Base-by-base conservation (phyloP, 2,888 invertebrate species). In the Cyrtodaria siliqua region DNA sequence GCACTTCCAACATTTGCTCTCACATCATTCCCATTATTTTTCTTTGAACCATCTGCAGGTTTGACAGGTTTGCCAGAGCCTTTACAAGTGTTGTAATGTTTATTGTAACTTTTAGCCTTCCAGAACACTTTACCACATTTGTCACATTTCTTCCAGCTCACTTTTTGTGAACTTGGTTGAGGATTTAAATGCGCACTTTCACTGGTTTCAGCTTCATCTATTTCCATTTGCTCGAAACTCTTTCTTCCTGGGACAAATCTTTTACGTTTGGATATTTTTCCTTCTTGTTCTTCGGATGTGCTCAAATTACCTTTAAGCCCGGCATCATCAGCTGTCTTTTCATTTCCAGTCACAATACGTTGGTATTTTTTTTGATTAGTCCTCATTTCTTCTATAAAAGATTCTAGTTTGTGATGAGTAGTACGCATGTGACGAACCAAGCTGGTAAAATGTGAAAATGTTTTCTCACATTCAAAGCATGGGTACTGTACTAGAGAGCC, bases 391-490 rank as follows among this genome's bases (percentile, higher is more conserved):
- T 64, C 49, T 24, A 52, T 52, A 6, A 16, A 59, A 6, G 52
- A 8, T 18, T 66, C 70, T n/a, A 67, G 27, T 40, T 71, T 75
- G 4, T 61, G 55, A 62, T 79, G 71, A 3, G 60, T 38, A 42
- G 23, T 64, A 24, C 67, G 81, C 18, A 93, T 62, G 70, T 93
- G 93, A 26, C 92, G 72, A 0, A 87, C 90, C 1, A 92, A 86
- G 14, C 90, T 89, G 75, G 86, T 89, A 50, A 91, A 86, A 68
- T 91, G 88, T 26, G 96, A 94, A 92, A 97, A 97, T 53, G 95
- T 95, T 77, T 95, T 95, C n/a, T 95, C 93, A 89, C 97, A 97
- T 83, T 95, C 95, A 0, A 96, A 96, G 88, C 97, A 97, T 1
- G 96, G 95, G 90, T 95, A 97, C 38, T 96, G 95, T 57, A 95